Conservation (phyloP, 2,113 vertebrate species). For the Vulpes ferrilata region DNA sequence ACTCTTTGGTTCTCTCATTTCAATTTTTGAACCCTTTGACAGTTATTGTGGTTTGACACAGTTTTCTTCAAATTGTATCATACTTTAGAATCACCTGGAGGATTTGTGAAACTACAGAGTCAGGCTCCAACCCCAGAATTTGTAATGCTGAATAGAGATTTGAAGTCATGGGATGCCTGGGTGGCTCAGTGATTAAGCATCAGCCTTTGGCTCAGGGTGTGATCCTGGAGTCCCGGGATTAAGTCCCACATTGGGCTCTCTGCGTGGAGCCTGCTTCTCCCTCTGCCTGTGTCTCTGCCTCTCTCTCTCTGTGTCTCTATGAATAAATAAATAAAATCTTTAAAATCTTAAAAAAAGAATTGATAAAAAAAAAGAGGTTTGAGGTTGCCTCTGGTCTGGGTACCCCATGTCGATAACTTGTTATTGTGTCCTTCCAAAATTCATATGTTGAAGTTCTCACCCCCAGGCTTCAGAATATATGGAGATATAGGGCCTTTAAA, state of each 20-base stretch:
- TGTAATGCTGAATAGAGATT: background rate
- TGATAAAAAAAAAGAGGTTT: background rate
- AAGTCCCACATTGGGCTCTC: too few species aligned
- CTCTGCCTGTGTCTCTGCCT: too few species aligned
- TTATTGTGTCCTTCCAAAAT: background rate
- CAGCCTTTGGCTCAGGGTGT: too few species aligned
- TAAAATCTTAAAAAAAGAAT: too few species aligned
- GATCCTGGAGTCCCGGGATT: too few species aligned
- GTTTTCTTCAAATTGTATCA: background rate
- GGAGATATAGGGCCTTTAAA: background rate
- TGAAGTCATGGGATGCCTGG: too few species aligned
- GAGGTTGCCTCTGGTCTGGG: background rate
- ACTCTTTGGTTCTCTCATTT: background rate
- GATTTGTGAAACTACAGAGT: background rate
- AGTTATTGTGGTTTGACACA: background rate
- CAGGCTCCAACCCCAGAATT: background rate
- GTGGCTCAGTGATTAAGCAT: too few species aligned
- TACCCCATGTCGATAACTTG: too few species aligned
- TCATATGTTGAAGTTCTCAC: background rate
- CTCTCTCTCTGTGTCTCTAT: too few species aligned
- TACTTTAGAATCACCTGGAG: background rate
- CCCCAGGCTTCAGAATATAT: background rate
- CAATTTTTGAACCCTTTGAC: background rate
- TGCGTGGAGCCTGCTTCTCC: too few species aligned
- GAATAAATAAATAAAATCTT: too few species aligned